These are phyloP conservation scores for Aix galericulata DNA, from an alignment of 2,113 vertebrate species.

Conservation along the genomic window DNA sequence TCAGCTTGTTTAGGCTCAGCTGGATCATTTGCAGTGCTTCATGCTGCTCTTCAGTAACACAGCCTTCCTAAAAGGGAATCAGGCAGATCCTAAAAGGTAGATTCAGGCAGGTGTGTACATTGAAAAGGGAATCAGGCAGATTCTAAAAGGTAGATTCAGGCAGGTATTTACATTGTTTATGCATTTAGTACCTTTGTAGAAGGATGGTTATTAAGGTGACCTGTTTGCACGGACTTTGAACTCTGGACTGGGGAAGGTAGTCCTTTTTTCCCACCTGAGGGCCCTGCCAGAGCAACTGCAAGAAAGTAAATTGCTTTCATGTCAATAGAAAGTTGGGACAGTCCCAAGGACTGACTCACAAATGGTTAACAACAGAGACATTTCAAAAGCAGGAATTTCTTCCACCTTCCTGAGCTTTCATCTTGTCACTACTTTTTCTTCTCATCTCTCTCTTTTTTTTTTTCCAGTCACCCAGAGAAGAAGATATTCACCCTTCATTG, in stretches of 20 bases:
- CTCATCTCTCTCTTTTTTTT: not conserved
- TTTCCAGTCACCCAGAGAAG: not conserved
- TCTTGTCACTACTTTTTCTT: not conserved
- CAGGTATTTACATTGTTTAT: fast-evolving
- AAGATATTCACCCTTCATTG: not conserved
- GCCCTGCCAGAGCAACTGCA: not conserved
- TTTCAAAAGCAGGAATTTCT: not conserved
- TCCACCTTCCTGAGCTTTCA: not conserved
- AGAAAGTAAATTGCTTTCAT: not conserved
- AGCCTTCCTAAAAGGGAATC: not conserved
- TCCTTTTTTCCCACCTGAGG: not conserved
- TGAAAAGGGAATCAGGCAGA: not conserved
- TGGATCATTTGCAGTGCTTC: not conserved
- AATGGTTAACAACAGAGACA: not conserved
- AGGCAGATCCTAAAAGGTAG: too few species aligned
- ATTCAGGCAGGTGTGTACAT: fast-evolving
- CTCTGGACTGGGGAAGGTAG: not conserved
- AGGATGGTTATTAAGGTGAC: not conserved
- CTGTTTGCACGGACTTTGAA: not conserved
- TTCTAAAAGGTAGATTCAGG: not conserved
- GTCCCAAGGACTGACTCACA: not conserved
- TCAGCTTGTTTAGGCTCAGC: not conserved
- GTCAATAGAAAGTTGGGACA: not conserved
- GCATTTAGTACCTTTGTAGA: not conserved
- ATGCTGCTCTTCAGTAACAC: not conserved